Base-by-base conservation (phyloP, 1,140 invertebrate genomes). In the Paralvinella palmiformis region DNA sequence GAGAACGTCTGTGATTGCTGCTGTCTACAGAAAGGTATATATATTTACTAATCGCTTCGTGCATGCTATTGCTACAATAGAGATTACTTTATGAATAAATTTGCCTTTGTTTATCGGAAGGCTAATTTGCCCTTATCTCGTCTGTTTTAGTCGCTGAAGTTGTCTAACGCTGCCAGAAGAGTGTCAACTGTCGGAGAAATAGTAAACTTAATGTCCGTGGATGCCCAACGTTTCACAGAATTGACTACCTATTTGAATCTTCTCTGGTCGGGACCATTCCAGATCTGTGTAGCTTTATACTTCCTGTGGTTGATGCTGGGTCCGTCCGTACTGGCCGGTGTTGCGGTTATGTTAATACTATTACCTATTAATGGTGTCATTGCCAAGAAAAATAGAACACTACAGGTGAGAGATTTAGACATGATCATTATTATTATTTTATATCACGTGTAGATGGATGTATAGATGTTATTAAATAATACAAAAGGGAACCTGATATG, bases 191-290 rank as follows among this genome's bases (percentile, higher is more conserved):
- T 45, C 4, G 84, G 85, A 6, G 83, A 84, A 66, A 85, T 86
- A 33, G 80, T 83, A 5, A 85, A 85, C 64, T 64, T 84, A 44
- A 81, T 84, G 75, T 73, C 84, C 0, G 79, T 83, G 10, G 84
- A 84, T 71, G 71, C 76, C 15, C 75, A 82, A 57, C 68, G 66
- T 36, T 53, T 76, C 5, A 36, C 57, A 50, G 79, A 82, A 44
- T 67, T 77, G 22, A 73, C 73, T n/a, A 71, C 68, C 0, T 94
- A 92, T 73, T 81, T 96, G 61, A 94, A 95, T 75, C 91, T 94
- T 88, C 85, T 96, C 68, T 97, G 94, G 94, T 94, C 92, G 1
- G 91, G 91, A 4, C 93, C 93, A 0, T 76, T 96, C 6, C 91
- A 94, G 82, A 95, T 96, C 68, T 83, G 79, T 13, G 74, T 95